Evolutionary conservation across 2,113 vertebrate species (phyloP).

Genomic region (Cynoglossus semilaevis): DNA sequence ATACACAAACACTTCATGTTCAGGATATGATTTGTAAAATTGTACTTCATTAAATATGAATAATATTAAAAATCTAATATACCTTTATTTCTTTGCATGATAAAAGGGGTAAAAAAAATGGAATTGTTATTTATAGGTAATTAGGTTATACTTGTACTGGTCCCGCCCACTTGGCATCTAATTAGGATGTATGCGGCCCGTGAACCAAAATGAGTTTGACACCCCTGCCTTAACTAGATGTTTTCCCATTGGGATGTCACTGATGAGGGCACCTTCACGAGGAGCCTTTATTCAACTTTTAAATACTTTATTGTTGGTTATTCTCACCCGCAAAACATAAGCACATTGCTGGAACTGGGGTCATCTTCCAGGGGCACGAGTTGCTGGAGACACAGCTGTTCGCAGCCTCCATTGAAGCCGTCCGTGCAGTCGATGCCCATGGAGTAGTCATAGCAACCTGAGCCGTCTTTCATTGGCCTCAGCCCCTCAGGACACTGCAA

Average conservation of each 20-base stretch:
- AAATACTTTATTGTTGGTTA: constrained; percentile 5
- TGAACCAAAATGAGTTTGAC: background rate
- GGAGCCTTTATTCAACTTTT: constrained; percentile 15
- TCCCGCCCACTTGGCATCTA: too few species aligned
- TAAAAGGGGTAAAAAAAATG: too few species aligned
- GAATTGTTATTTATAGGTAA: too few species aligned
- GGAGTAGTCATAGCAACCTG: constrained; percentile 95
- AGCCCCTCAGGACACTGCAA: constrained; percentile 90
- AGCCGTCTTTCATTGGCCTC: constrained; percentile 96
- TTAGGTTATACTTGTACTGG: too few species aligned
- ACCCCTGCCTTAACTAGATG: too few species aligned
- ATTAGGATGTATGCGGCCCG: background rate
- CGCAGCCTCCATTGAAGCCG: constrained; percentile 95
- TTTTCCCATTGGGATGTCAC: constrained; percentile 23
- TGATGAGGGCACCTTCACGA: constrained; percentile 1
- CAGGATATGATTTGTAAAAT: too few species aligned
- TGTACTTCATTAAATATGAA: too few species aligned
- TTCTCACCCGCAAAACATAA: constrained; percentile 99
- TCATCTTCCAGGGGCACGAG: constrained; percentile 87
- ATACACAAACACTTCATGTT: too few species aligned
- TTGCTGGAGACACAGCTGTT: constrained; percentile 97
- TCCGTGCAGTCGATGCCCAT: constrained; percentile 97
- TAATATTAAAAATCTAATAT: too few species aligned
- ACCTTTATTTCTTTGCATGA: too few species aligned
- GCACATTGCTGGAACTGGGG: constrained; percentile 88